Evolutionary conservation across 64 coral and sea anemone genomes (phyloP), one percentile per base, ranked within the genome.

Genomic region (Pocillopora damicornis): DNA sequence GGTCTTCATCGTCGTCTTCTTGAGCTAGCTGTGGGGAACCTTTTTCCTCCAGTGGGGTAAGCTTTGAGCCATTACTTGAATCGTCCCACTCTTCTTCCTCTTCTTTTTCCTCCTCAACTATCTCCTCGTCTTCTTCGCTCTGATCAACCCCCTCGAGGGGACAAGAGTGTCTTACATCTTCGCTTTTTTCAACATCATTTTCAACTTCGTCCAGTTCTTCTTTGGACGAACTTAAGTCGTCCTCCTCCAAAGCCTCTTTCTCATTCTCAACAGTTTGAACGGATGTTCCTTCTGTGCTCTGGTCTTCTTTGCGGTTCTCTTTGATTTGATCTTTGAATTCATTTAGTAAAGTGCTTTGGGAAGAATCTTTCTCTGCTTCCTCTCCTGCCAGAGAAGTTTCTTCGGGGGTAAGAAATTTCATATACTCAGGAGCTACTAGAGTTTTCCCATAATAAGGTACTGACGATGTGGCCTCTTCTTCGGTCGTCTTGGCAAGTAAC

Each of bases 341-440:
- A 68, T 11, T 37, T 23, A 63, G 16, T 9, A 35, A 59, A 4
- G 16, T 13, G 18, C 11, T 23, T 5, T 63, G 35, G 20, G 65
- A 23, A 38, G 18, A 15, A 13, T 58, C 15, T 16, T 58, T 45
- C 1, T 72, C 20, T 38, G 56, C 64, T 15, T 7, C 58, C 18
- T 85, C 81, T 84, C 71, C 64, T 22, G 5, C 26, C 20, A 72
- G 63, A 20, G 81, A 73, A n/a, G 36, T 45, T 25, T 71, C 81
- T 4, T 58, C 64, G 15, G 34, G 35, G 25, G 72, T 10, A 14
- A 56, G 64, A 23, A 72, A 85, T 37, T 73, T 85, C 81, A 85
- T 72, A n/a, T 73, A 85, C 45, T 85, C 81, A 1, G 81, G 81
- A n/a, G 81, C 81, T 20, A 85, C 81, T 15, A 85, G 42, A 58